phyloP scores from a whole-genome alignment of 2,797 vertebrate species.

The Micrastur ruficollis region DNA sequence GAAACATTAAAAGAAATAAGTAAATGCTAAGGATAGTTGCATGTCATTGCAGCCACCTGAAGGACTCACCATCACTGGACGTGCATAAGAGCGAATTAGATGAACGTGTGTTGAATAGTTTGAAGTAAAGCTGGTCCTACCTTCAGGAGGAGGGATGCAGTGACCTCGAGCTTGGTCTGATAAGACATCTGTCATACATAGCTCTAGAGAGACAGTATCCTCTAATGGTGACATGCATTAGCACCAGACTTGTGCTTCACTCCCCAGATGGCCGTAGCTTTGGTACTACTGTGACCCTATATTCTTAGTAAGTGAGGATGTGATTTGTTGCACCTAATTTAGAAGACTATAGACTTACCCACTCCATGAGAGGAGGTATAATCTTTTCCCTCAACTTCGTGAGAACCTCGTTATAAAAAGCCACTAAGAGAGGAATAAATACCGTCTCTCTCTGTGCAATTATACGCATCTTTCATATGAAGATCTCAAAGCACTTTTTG shows the following conservation, averaged over 20 bases:
- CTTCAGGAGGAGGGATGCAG: background rate
- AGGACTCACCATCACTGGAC: accelerated
- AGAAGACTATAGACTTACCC: background rate
- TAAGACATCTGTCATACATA: background rate
- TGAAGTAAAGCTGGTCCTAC: background rate
- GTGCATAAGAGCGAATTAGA: background rate
- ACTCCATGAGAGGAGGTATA: too few relatives aligned
- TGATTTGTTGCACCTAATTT: background rate
- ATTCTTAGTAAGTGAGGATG: background rate
- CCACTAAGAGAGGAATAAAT: background rate
- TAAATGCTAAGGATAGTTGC: background rate
- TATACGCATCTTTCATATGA: background rate
- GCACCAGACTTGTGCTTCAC: background rate
- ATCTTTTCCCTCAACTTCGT: background rate
- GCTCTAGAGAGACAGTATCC: background rate
- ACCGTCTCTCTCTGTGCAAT: background rate
- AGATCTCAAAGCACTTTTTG: background rate
- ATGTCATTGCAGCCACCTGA: background rate
- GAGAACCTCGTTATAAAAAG: background rate
- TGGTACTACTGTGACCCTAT: background rate
- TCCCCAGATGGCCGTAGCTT: background rate
- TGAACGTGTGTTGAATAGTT: background rate
- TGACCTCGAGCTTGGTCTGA: background rate
- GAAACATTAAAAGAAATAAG: background rate
- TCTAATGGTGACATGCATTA: background rate